Base-by-base conservation (phyloP, 2,888 invertebrate genomes). In the Anoncus sp. region DNA sequence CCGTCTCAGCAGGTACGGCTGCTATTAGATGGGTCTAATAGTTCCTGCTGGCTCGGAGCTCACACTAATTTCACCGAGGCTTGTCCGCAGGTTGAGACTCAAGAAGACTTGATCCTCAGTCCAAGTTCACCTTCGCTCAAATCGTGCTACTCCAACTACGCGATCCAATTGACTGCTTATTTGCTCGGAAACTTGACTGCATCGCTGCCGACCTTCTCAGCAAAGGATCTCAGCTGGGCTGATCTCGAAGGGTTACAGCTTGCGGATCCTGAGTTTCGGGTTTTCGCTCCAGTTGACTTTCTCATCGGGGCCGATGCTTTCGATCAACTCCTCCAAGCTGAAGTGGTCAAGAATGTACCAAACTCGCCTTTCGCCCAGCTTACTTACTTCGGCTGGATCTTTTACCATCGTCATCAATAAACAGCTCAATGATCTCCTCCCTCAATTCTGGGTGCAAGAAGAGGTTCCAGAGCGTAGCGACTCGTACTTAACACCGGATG, bases 31-130 rank as follows among this genome's bases (percentile, higher is more conserved):
- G 70, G n/a, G n/a, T n/a, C n/a, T n/a, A n/a, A n/a, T n/a, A n/a
- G n/a, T n/a, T n/a, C n/a, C n/a, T n/a, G n/a, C 72, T 16, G 78
- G 75, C 27, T 78, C 70, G 6, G 78, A 81, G 18, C 16, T 78
- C n/a, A 62, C 75, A 7, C 66, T 76, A 6, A 60, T 71, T 0
- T 70, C 80, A 1, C 47, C 69, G 18, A 10, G 7, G 16, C 43
- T 77, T 18, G 53, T 47, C 1, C 9, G 20, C 12, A 20, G 3
- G 20, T 20, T 49, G 1, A 7, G 10, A 0, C 47, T 49, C 20
- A 20, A 20, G 2, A 6, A 10, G 47, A 20, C 1, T 1, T 20
- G 51, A 10, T 72, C 79, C 1, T 51, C 59, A 1, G 16, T 79
- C 0, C n/a, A 65, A 47, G 9, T 47, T 18, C 2, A 66, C 12